Conservation (phyloP, 2,113 vertebrate species). For the Urocitellus parryii region DNA sequence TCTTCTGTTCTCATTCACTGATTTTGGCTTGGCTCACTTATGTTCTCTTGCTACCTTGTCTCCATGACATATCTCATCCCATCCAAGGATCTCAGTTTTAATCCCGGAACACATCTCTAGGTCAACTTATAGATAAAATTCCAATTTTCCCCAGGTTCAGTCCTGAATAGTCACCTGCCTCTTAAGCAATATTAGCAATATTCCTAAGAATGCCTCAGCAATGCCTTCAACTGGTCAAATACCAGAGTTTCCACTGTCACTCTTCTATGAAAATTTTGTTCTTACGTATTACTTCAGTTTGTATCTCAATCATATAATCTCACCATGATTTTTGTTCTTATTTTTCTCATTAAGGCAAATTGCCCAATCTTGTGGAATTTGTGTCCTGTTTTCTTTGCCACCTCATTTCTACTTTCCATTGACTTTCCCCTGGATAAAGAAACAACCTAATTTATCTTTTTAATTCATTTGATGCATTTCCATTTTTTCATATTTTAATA, state of each 20-base stretch:
- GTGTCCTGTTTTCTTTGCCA: not conserved
- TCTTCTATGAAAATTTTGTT: not conserved
- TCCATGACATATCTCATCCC: not conserved
- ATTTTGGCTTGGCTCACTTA: not conserved
- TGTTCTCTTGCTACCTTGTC: not conserved
- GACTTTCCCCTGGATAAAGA: not conserved
- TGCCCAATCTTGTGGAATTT: not conserved
- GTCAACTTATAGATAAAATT: not conserved
- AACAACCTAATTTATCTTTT: not conserved
- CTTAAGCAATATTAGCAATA: not conserved
- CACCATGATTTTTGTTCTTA: not conserved
- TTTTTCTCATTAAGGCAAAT: not conserved
- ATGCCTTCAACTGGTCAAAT: not conserved
- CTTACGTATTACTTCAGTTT: not conserved
- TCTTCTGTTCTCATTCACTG: not conserved
- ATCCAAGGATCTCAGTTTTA: not conserved
- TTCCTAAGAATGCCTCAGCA: not conserved
- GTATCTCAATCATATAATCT: not conserved
- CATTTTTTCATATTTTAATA: constrained; percentile 20
- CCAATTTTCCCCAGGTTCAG: not conserved
- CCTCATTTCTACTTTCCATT: not conserved
- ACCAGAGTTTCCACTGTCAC: not conserved
- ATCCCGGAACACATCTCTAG: not conserved
- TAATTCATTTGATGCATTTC: not conserved
- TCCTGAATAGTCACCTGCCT: not conserved